Evolutionary conservation across 2,797 vertebrate species (phyloP), one percentile per base, ranked within the genome.

Genomic region (Chaenodraco wilsoni): DNA sequence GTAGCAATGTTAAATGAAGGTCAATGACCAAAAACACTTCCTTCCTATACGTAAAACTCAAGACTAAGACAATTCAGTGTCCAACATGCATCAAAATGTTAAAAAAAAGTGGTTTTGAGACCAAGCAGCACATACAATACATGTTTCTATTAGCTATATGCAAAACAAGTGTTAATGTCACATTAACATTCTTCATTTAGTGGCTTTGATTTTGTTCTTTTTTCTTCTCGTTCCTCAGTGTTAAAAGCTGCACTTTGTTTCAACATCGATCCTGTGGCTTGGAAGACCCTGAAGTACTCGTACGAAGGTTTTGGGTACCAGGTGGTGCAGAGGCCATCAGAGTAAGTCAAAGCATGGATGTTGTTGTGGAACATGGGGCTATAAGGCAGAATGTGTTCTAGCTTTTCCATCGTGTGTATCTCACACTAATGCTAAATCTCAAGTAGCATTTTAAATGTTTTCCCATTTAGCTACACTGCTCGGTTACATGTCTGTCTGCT

Each of bases 261-360:
- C 49, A 94, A 94, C 54, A 78, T 95, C 1, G 91, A 95, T 12
- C 85, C 92, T 23, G 67, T 43, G 15, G 74, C 92, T 40, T 95
- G 94, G 94, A 91, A 40, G 61, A 14, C 45, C 16, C 62, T 92
- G 23, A 73, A 0, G 0, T 14, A 46, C 2, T 0, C 17, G 15
- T 49, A 75, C 40, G 78, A 50, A 57, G 86, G 88, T 40, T 95
- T 95, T 76, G 94, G 94, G 27, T 91, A 94, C 83, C 87, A 91
- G 80, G 91, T 94, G 66, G 90, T 94, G 70, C 93, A 94, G 72
- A 84, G 74, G 78, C 9, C 0, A 15, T 19, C 27, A 5, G 81
- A 87, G 93, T 94, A 60, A 92, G 88, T 87, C 10, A 62, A 54
- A 45, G 1, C 33, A 50, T 21, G 10, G 8, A 2, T 72, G 51